phyloP scores from a whole-genome alignment of 1,140 invertebrate genomes.

The Holotrichia oblita region DNA sequence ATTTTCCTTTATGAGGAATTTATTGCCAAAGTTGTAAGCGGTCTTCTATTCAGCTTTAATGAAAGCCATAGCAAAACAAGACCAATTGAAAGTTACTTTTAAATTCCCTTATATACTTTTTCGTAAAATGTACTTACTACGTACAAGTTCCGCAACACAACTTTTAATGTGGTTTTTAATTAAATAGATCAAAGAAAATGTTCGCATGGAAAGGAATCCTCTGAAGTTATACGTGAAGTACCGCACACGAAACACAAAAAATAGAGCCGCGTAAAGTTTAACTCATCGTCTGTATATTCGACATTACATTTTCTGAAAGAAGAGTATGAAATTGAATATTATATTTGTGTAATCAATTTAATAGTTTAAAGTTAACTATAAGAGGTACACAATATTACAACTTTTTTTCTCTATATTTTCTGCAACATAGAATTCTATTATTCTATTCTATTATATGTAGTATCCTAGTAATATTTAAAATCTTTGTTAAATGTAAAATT shows the following conservation, averaged over 20 bases:
- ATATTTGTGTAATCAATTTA: not conserved
- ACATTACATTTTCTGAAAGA: not conserved
- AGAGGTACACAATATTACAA: too few species aligned
- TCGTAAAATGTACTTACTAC: not conserved
- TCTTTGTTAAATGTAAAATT: not conserved
- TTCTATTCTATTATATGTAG: not conserved
- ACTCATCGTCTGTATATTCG: not conserved
- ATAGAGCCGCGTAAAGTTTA: not conserved
- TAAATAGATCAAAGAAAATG: conserved; percentile 14
- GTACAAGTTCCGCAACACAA: not conserved
- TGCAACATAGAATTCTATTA: not conserved
- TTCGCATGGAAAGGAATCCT: not conserved
- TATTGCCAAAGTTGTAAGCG: not conserved
- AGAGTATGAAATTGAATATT: not conserved
- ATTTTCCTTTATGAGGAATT: not conserved
- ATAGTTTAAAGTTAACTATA: not conserved
- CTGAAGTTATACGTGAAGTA: conserved; percentile 5
- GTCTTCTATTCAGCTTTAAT: not conserved
- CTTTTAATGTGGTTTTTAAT: conserved; percentile 5
- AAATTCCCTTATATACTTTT: not conserved
- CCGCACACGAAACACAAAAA: not conserved
- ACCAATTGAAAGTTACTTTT: not conserved
- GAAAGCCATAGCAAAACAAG: not conserved
- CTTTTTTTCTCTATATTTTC: too few species aligned
- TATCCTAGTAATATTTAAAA: not conserved